phyloP scores from a whole-genome alignment of 2,888 invertebrate genomes.

The Rhingia campestris region DNA sequence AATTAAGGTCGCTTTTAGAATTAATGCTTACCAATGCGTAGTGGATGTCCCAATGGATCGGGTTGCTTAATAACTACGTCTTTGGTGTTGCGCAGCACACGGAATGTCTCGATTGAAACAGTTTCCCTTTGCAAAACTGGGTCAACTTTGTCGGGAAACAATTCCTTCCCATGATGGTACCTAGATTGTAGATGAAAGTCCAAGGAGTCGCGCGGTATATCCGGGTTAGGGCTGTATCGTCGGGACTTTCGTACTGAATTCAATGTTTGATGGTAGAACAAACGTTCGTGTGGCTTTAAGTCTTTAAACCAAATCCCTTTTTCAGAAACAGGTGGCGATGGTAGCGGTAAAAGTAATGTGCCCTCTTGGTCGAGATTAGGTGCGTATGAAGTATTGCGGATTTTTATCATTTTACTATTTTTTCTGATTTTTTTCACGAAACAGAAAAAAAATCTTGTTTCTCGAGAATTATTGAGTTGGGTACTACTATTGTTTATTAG shows the following conservation, averaged over 20 bases:
- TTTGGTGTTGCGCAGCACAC: constrained; percentile 86
- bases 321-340: constrained; percentile 74
- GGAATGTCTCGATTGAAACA: constrained; percentile 86
- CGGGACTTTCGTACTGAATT: constrained; percentile 83
- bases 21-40: constrained; percentile 81
- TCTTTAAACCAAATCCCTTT: constrained; percentile 80
- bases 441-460: too few relatives aligned
- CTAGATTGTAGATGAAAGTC: constrained; percentile 87
- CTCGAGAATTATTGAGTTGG: too few relatives aligned
- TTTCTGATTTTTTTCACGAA: not conserved
- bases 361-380: constrained; percentile 84
- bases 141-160: constrained; percentile 86
- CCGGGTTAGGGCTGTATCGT: constrained; percentile 79
- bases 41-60: constrained; percentile 82
- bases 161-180: constrained; percentile 87
- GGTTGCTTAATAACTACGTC: constrained; percentile 80
- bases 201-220: constrained; percentile 86
- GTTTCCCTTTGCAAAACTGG: constrained; percentile 88
- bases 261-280: constrained; percentile 84
- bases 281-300: constrained; percentile 82
- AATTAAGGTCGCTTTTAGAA: not conserved
- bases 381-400: constrained; percentile 79
- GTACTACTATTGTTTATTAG: too few relatives aligned
- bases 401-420: constrained; percentile 70
- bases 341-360: constrained; percentile 81